Evolutionary conservation across 2,113 vertebrate species (phyloP), one percentile per base, ranked within the genome.

Genomic region (Tetrao urogallus): DNA sequence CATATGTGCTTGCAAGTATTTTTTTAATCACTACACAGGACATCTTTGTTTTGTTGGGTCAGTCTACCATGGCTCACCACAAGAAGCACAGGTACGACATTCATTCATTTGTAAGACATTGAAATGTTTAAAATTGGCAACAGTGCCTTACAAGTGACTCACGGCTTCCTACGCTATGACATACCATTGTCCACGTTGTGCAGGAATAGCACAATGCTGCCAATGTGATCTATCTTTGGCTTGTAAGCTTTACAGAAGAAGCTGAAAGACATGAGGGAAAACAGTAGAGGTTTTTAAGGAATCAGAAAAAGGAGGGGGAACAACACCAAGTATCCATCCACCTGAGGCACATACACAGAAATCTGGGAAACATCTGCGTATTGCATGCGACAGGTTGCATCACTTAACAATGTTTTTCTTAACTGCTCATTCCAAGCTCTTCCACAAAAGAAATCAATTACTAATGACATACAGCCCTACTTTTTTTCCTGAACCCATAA

Each of bases 381-480:
- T 83, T 57, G 78, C 91, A 91, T 58, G 94, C 67, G 4, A 96
- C 95, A 94, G 84, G 91, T 94, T 94, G 76, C 82, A 96, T 93
- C 88, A 86, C 60, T 89, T 82, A 60, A 82, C 71, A 84, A 92
- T 81, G 69, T 95, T 96, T 95, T 94, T 77, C 86, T 75, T 94
- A 83, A 90, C 92, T 81, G 73, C 86, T 97, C 84, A 24, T 91
- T 96, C 97, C 94, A 93, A 92, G 89, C 75, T 88, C 90, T 94
- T 93, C 90, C 92, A 96, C 95, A 96, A 97, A 97, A 94, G 90
- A 97, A 97, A 97, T 97, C 96, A 94, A 97, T 97, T 97, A 96
- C 93, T 96, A 93, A 95, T 97, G 95, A 96, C 95, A 96, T 81
- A 97, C 92, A 95, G 93, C 72, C 93, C 92, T 93, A 86, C 92